These are phyloP conservation scores for Linnaemya vulpina DNA, from an alignment of 2,888 invertebrate genomes.

Conservation along the genomic window DNA sequence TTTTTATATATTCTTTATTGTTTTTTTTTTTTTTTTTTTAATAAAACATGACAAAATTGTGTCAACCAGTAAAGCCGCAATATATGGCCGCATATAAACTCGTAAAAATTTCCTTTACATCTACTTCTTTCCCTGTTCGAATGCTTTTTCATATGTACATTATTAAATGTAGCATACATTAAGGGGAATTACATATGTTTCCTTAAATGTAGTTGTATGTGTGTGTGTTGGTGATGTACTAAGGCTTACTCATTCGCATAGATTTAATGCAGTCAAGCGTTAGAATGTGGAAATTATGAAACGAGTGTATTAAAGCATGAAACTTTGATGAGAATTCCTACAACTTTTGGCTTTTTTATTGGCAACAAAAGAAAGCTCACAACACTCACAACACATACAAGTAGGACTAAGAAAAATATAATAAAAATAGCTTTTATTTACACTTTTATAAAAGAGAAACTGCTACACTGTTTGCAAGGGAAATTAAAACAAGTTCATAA, in stretches of 20 bases:
- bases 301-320: slow-evolving; percentile 73
- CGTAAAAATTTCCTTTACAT: slow-evolving; percentile 40
- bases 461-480: slow-evolving; percentile 22
- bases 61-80: slow-evolving; percentile 69
- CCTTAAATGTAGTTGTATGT: not conserved
- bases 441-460: slow-evolving; percentile 27
- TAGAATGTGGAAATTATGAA: slow-evolving; percentile 71
- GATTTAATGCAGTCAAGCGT: slow-evolving; percentile 73
- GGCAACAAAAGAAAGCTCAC: slow-evolving; percentile 57
- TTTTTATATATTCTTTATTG: not conserved
- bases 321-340: slow-evolving; percentile 68
- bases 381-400: slow-evolving; percentile 14
- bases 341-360: slow-evolving; percentile 67
- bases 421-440: slow-evolving; percentile 44
- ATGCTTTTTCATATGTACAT: slow-evolving; percentile 45
- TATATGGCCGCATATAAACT: slow-evolving; percentile 66
- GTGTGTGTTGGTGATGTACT: not conserved
- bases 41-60: slow-evolving; percentile 69
- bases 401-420: not conserved
- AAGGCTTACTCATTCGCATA: slow-evolving; percentile 42
- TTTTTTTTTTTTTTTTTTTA: slow-evolving; percentile 50
- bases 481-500: not conserved
- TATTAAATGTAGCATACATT: slow-evolving; percentile 73
- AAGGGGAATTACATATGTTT: slow-evolving; percentile 71
- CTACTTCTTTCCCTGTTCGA: slow-evolving; percentile 6